Evolutionary conservation across 2,888 invertebrate genomes (phyloP), one percentile per base, ranked within the genome.

Genomic region (Tipula vernalis): DNA sequence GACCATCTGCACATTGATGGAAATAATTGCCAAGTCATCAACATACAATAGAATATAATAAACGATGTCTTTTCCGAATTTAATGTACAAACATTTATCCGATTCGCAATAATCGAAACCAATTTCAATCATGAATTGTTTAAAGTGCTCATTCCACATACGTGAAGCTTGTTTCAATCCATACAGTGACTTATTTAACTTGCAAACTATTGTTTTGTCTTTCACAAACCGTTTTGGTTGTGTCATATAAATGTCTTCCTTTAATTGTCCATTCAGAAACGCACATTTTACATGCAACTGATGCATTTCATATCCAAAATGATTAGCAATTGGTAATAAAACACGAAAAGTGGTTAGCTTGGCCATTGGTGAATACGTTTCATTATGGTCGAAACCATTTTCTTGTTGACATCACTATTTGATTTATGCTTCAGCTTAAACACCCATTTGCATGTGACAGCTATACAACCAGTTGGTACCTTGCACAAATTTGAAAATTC

Each of bases 111-210:
- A 12, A 10, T 44, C 12, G 47, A 44, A 44, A 44, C 47, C 47
- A 44, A 44, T 44, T 44, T 44, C 47, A 44, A 44, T 10, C 47
- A 44, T 44, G 12, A 44, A 44, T 44, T 44, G 12, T 10, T 44
- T 44, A 12, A 12, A 10, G 41, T 87, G 84, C 87, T 87, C 28
- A 28, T 28, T 28, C 28, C 28, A 28, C 1, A 28, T 28, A 2
- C 28, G 28, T 28, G 28, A 28, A 88, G 88, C 84, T 85, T 88
- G 87, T 44, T 88, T 88, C 12, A 87, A 36, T 8, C 88, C 88
- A 47, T 88, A 88, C n/a, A 88, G 36, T 51, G 87, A 86, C 51
- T 87, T 88, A 5, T 86, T 86, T 12, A 88, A 85, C 44, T 84
- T 83, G 86, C 87, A 87, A 36, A 28, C 87, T 47, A 87, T 85